These are phyloP conservation scores for Macaria liturata DNA, from an alignment of 2,888 invertebrate genomes.

Conservation along the genomic window DNA sequence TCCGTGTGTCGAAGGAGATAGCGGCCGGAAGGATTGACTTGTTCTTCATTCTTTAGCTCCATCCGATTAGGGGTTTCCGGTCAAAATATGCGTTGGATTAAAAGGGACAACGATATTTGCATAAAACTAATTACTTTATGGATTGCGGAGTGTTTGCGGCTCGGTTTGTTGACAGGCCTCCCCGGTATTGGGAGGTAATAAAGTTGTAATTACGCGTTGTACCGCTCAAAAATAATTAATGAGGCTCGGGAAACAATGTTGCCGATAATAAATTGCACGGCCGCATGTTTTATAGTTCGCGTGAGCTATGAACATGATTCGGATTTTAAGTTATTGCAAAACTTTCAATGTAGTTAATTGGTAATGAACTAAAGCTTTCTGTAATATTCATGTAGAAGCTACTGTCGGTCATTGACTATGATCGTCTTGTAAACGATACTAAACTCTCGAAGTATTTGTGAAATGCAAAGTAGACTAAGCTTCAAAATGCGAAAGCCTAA, in stretches of 20 bases:
- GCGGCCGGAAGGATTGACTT: slow-evolving; percentile 31
- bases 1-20: slow-evolving; percentile 43
- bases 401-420: too few relatives aligned
- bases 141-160: slow-evolving; percentile 43
- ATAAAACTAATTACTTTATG: slow-evolving; percentile 53
- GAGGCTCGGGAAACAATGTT: slow-evolving; percentile 38
- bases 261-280: slow-evolving; percentile 38
- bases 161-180: slow-evolving; percentile 40
- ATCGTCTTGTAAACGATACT: too few relatives aligned
- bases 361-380: too few relatives aligned
- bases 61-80: slow-evolving; percentile 23
- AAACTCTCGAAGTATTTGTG: too few relatives aligned
- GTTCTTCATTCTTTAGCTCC: slow-evolving; percentile 16
- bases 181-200: slow-evolving; percentile 35
- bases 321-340: too few relatives aligned
- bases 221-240: slow-evolving; percentile 44
- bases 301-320: not conserved
- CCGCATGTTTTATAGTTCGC: slow-evolving; percentile 33
- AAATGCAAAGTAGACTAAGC: too few relatives aligned
- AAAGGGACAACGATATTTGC: slow-evolving; percentile 46
- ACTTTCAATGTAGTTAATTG: too few relatives aligned
- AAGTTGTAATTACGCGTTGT: slow-evolving; percentile 41
- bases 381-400: too few relatives aligned
- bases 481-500: slow-evolving; percentile 6
- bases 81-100: slow-evolving; percentile 31